These are phyloP conservation scores for Orchesellides sinensis DNA, from an alignment of 2,888 invertebrate genomes.

Conservation along the genomic window DNA sequence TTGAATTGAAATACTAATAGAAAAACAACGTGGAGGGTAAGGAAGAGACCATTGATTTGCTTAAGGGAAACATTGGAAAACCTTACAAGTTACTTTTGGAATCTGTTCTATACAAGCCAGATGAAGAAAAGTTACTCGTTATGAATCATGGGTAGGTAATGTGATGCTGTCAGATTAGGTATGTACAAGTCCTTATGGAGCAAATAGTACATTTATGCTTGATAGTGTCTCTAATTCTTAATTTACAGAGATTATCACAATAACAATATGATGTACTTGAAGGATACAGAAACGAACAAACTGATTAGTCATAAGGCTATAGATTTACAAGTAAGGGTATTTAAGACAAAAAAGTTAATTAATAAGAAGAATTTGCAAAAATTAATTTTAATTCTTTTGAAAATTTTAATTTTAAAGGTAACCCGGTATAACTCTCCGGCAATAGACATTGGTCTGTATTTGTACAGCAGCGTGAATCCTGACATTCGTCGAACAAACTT, in stretches of 20 bases:
- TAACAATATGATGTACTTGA: constrained; percentile 14
- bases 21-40: not conserved
- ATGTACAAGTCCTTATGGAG: not conserved
- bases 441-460: constrained; percentile 19
- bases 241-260: constrained; percentile 19
- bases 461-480: constrained; percentile 13
- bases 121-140: constrained; percentile 18
- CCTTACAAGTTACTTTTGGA: not conserved
- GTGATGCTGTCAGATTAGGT: not conserved
- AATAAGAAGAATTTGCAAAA: no score
- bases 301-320: not conserved
- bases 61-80: not conserved
- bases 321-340: not conserved
- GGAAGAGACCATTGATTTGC: not conserved
- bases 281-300: not conserved
- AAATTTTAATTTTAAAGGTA: no score
- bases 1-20: no score
- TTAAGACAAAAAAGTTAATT: no score
- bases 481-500: constrained; percentile 13
- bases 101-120: not conserved
- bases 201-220: not conserved
- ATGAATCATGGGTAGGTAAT: constrained; percentile 51
- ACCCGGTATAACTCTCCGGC: no score
- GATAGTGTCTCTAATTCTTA: not conserved
- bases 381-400: no score